Evolutionary conservation across 1,140 invertebrate species (phyloP).

Genomic region (Andricus grossulariae): DNA sequence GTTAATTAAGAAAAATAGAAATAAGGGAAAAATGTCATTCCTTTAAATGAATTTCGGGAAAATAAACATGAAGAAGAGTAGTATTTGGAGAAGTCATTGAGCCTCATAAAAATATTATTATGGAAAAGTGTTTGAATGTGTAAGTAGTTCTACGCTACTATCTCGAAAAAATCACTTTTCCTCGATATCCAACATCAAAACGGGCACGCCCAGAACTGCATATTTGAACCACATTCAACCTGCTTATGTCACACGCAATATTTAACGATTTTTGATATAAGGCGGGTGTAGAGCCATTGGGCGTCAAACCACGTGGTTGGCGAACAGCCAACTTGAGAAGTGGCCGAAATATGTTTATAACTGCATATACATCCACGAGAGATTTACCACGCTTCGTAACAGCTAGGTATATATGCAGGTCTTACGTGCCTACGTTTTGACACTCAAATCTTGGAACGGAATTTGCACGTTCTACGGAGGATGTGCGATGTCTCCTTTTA

Average conservation of each 20-base stretch:
- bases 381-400: conserved; percentile 58
- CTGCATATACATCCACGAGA: conserved; percentile 45
- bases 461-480: neutral
- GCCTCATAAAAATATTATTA: too few relatives aligned
- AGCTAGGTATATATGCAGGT: conserved; percentile 46
- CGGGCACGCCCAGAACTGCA: conserved; percentile 25
- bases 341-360: conserved; percentile 61
- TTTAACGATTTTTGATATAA: conserved; percentile 21
- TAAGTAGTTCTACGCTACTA: too few relatives aligned
- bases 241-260: conserved; percentile 15
- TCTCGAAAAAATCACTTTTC: too few relatives aligned
- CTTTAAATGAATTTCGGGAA: too few relatives aligned
- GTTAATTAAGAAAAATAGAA: too few relatives aligned
- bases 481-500: neutral
- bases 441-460: conserved; percentile 14
- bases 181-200: neutral
- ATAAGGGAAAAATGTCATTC: too few relatives aligned
- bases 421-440: conserved; percentile 1
- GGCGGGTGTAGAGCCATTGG: conserved; percentile 47
- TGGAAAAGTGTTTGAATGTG: too few relatives aligned
- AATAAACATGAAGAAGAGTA: too few relatives aligned
- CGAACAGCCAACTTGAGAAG: conserved; percentile 44
- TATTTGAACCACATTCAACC: conserved; percentile 15
- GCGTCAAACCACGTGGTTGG: conserved; percentile 62
- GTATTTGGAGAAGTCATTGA: too few relatives aligned